phyloP scores from a whole-genome alignment of 2,888 invertebrate genomes.

The Alentia gelatinosa region DNA sequence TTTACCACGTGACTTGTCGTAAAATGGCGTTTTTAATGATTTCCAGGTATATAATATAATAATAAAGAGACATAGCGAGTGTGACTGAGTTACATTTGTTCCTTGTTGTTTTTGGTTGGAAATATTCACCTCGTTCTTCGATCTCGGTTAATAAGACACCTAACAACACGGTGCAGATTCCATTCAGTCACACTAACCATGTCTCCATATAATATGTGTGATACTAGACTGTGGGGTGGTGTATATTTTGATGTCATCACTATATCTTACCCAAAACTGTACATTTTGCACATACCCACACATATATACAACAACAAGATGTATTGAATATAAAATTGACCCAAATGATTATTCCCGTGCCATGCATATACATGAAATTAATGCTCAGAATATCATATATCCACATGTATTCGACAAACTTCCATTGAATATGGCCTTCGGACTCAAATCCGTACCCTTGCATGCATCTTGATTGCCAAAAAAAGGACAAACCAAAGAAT shows the following conservation, averaged over 20 bases:
- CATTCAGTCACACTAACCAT: background rate
- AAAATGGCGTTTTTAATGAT: too few relatives aligned
- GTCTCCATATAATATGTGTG: background rate
- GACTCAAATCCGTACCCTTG: background rate
- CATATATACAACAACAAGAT: too few relatives aligned
- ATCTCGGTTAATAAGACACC: background rate
- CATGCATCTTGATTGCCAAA: background rate
- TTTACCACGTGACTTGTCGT: too few relatives aligned
- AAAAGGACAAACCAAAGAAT: background rate
- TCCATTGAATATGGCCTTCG: background rate
- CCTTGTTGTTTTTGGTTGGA: too few relatives aligned
- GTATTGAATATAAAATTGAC: background rate
- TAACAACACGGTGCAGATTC: background rate
- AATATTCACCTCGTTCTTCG: too few relatives aligned
- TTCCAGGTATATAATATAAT: too few relatives aligned
- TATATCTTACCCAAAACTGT: background rate
- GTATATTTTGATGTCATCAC: background rate
- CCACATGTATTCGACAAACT: background rate
- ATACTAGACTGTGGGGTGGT: background rate
- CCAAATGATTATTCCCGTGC: background rate
- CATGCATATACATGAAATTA: background rate
- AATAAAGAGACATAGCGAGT: too few relatives aligned
- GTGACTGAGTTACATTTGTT: too few relatives aligned
- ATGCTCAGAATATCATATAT: background rate
- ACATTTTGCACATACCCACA: background rate